Evolutionary conservation across 2,113 vertebrate species (phyloP).

Genomic region (Rhynchomys soricoides): DNA sequence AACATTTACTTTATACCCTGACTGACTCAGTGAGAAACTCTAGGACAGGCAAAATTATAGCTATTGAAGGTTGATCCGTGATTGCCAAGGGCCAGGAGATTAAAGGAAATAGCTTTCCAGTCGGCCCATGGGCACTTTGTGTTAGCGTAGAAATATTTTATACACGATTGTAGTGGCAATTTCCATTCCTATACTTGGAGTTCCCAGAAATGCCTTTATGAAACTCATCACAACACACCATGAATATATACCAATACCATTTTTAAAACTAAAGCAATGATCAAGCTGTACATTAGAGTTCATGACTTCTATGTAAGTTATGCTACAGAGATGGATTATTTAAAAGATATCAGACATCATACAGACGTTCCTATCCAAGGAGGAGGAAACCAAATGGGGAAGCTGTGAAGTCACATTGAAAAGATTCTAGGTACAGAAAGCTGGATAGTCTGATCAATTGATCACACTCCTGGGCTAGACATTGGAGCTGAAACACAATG

Average conservation of each 20-base stretch:
- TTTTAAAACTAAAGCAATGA: not conserved
- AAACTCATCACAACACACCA: not conserved
- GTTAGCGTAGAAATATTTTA: not conserved
- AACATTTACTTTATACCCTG: not conserved
- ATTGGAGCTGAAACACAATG: not conserved
- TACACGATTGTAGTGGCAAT: not conserved
- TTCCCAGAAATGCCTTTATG: not conserved
- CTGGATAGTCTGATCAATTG: not conserved
- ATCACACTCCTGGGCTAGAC: not conserved
- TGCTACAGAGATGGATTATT: not conserved
- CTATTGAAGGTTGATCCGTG: not conserved
- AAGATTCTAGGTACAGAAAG: not conserved
- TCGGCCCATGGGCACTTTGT: not conserved
- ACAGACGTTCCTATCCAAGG: not conserved
- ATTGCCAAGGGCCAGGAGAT: not conserved
- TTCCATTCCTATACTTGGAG: not conserved
- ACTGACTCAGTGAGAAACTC: not conserved
- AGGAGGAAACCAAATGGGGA: not conserved
- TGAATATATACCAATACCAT: too few relatives aligned
- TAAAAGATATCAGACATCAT: not conserved
- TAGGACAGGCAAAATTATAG: not conserved
- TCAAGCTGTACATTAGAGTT: not conserved
- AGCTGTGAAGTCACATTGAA: not conserved
- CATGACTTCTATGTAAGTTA: not conserved
- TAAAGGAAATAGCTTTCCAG: not conserved